These are phyloP conservation scores for Polydrusus cervinus DNA, from an alignment of 2,888 invertebrate species.

Conservation along the genomic window DNA sequence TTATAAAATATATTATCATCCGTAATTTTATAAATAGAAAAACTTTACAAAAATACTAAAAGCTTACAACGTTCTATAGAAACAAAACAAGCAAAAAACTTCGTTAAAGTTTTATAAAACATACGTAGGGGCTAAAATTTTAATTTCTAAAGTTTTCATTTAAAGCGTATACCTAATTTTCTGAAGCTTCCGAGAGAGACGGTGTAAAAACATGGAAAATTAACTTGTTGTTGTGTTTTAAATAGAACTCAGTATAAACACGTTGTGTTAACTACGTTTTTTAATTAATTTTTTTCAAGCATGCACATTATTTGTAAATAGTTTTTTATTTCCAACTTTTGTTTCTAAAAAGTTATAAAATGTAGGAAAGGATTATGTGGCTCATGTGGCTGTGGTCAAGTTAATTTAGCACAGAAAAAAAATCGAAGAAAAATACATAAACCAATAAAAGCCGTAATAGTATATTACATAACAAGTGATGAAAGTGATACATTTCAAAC, in stretches of 20 bases:
- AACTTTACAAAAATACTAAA: background rate
- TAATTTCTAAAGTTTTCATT: background rate
- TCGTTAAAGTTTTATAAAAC: conserved; percentile 3
- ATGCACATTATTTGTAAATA: too few species aligned
- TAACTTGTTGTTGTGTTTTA: background rate
- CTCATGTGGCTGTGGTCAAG: too few species aligned
- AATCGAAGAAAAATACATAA: too few species aligned
- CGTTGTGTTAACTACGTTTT: too few species aligned
- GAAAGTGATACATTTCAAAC: too few species aligned
- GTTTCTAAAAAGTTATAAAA: too few species aligned
- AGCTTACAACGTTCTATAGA: background rate
- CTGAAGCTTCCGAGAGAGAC: background rate
- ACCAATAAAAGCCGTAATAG: too few species aligned
- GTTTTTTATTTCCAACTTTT: too few species aligned
- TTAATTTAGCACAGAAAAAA: too few species aligned
- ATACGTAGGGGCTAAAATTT: conserved; percentile 2
- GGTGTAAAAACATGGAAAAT: conserved; percentile 17
- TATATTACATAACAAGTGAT: too few species aligned
- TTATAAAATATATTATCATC: background rate
- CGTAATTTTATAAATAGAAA: background rate
- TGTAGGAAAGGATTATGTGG: too few species aligned
- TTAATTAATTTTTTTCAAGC: too few species aligned
- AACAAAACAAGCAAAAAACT: conserved; percentile 4
- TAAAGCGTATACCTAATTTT: conserved; percentile 13
- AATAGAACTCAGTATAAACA: background rate